Conservation (phyloP, 2,797 vertebrate species). For the Paratrypauchen microcephalus region DNA sequence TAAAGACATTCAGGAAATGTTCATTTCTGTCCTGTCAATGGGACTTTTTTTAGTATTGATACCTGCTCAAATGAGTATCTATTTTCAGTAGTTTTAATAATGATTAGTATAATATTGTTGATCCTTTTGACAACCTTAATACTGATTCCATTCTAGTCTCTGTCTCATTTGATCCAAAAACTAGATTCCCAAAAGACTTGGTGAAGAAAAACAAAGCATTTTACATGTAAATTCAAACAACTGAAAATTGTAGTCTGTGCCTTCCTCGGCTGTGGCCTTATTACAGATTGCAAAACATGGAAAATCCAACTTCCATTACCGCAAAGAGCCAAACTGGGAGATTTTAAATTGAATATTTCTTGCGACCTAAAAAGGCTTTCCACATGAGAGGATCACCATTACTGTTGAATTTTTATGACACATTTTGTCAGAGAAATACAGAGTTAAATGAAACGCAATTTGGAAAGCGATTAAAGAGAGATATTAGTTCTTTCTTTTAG, state of each 20-base stretch:
- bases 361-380: constrained; percentile 1
- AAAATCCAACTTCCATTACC: constrained; percentile 1
- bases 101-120: no score
- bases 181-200: neutral
- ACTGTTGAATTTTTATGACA: neutral
- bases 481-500: neutral
- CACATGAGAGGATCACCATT: constrained; percentile 5
- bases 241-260: neutral
- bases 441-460: neutral
- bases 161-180: neutral
- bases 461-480: neutral
- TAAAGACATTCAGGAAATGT: neutral
- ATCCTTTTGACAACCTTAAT: no score
- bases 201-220: neutral
- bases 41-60: no score
- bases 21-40: no score
- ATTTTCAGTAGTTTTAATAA: no score
- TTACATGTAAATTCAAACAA: constrained; percentile 1
- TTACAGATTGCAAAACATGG: neutral
- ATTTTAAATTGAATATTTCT: constrained; percentile 9
- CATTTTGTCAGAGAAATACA: neutral
- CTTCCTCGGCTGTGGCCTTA: no score
- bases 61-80: no score
- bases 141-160: neutral
- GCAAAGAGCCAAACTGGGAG: constrained; percentile 2